These are phyloP conservation scores for Geopemphigus sp. DNA, from an alignment of 1,140 invertebrate species.

Conservation along the genomic window DNA sequence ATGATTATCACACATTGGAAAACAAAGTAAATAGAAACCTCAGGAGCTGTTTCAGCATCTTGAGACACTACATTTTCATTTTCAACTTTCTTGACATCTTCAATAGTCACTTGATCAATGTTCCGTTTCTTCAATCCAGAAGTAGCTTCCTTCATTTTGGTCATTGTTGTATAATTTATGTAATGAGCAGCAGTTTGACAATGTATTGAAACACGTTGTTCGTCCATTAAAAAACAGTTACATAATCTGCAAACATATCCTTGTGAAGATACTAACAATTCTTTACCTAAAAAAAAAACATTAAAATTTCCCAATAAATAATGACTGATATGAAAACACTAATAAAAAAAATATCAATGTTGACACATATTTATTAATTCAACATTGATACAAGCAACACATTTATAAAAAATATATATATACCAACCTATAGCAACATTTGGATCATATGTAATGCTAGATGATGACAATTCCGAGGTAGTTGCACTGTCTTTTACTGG, in stretches of 20 bases:
- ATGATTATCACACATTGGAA: neutral
- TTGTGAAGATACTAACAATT: constrained; percentile 11
- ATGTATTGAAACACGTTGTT: constrained; percentile 21
- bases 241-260: constrained; percentile 32
- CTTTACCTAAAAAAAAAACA: constrained; percentile 32
- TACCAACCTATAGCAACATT: constrained; percentile 24
- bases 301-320: no score
- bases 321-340: no score
- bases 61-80: neutral
- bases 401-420: no score
- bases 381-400: no score
- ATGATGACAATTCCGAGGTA: no score
- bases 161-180: constrained; percentile 42
- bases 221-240: constrained; percentile 10
- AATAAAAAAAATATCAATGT: no score
- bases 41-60: neutral
- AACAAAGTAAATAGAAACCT: neutral
- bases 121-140: neutral
- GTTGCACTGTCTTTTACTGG: neutral
- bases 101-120: constrained; percentile 16
- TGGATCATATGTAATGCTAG: constrained; percentile 22
- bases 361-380: no score
- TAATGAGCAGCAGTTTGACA: constrained; percentile 41
- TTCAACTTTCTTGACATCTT: neutral
- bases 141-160: constrained; percentile 39